phyloP scores from a whole-genome alignment of 37 sponge, comb jelly and placozoan genomes.

The Lycopodina hypogea region DNA sequence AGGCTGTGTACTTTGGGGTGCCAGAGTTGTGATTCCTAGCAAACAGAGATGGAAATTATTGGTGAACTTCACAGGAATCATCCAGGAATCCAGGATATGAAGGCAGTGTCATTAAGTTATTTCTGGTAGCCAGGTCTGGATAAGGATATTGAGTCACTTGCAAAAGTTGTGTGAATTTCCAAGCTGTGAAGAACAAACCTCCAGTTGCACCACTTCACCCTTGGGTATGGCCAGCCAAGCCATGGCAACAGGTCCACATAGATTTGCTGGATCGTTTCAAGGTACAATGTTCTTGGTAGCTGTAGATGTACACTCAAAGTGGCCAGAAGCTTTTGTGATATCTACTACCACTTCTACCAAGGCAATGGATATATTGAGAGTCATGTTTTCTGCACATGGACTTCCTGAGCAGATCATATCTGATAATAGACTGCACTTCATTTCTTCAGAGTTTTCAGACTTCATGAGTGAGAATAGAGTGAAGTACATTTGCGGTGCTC shows the following conservation, averaged over 20 bases:
- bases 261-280: conserved; percentile 64
- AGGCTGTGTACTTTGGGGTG: too few species aligned
- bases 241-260: conserved; percentile 37
- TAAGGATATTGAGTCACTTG: too few species aligned
- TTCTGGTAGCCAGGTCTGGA: too few species aligned
- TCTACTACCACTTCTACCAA: conserved; percentile 19
- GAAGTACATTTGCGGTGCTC: conserved; percentile 27
- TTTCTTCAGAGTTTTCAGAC: conserved; percentile 22
- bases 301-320: conserved; percentile 57
- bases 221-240: too few species aligned
- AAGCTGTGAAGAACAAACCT: conserved; percentile 11
- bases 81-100: conserved; percentile 51
- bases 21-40: conserved; percentile 28
- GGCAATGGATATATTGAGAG: conserved; percentile 34
- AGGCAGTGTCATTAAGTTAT: conserved; percentile 52
- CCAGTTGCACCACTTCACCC: too few species aligned
- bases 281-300: too few species aligned
- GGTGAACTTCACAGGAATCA: conserved; percentile 25
- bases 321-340: conserved; percentile 60
- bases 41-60: not conserved
- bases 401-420: too few species aligned
- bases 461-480: conserved; percentile 42
- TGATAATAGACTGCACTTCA: conserved; percentile 44
- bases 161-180: conserved; percentile 24
- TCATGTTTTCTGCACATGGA: conserved; percentile 31